Evolutionary conservation across 2,797 vertebrate species (phyloP).

Genomic region (Peromyscus nudipes): DNA sequence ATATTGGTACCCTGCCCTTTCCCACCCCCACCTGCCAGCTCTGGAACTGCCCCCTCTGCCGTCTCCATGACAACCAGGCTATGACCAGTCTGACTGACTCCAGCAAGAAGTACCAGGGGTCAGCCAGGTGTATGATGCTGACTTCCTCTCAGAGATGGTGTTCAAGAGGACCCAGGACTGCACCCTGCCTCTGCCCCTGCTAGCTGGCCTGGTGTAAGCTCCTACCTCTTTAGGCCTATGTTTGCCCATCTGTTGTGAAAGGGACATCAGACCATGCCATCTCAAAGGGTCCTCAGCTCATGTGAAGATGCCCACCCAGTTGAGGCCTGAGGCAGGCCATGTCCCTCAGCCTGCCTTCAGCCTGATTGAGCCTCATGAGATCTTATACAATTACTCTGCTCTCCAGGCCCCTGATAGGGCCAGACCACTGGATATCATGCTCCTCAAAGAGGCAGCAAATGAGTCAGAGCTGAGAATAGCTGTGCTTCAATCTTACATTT

Average conservation of each 20-base stretch:
- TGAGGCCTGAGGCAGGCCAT: fast-evolving
- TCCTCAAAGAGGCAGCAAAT: not conserved
- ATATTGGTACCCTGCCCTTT: conserved; percentile 64
- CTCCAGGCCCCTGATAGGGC: not conserved
- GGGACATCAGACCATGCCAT: not conserved
- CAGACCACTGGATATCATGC: not conserved
- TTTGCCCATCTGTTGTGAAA: not conserved
- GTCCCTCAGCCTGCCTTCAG: not conserved
- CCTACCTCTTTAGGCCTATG: not conserved
- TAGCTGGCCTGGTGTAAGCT: fast-evolving
- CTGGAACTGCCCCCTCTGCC: conserved; percentile 61
- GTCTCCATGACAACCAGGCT: conserved; percentile 78
- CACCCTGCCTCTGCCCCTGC: not conserved
- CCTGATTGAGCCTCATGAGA: not conserved
- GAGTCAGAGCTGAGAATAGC: not conserved
- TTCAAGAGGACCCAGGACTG: not conserved
- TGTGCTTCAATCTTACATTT: not conserved
- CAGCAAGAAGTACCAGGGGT: not conserved
- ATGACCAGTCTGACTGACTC: conserved; percentile 10
- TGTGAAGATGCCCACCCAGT: not conserved
- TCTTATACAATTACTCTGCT: not conserved
- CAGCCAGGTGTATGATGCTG: not conserved
- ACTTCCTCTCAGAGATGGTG: not conserved
- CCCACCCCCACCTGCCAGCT: conserved; percentile 45
- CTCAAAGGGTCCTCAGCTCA: not conserved